Evolutionary conservation across 1,140 invertebrate genomes (phyloP).

Genomic region (Drosophila nebulosa): DNA sequence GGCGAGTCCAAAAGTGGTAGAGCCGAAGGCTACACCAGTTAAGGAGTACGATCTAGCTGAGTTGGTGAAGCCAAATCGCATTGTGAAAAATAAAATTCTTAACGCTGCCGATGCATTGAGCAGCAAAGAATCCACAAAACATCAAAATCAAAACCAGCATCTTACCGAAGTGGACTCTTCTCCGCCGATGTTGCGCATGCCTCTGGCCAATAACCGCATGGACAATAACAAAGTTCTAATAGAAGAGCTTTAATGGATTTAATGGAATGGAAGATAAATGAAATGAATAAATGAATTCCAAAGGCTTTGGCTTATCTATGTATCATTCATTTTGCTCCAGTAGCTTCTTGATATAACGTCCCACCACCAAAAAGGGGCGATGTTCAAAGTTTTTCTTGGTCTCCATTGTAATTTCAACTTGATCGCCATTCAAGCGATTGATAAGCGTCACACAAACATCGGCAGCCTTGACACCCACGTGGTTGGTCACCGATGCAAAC

Average conservation of each 20-base stretch:
- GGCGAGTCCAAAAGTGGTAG: background rate
- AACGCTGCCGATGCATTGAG: conserved; percentile 59
- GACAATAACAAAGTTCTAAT: conserved; percentile 54
- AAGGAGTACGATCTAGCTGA: conserved; percentile 73
- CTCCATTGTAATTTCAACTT: conserved; percentile 80
- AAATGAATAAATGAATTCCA: background rate
- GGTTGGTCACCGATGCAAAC: conserved; percentile 93
- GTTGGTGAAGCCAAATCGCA: conserved; percentile 67
- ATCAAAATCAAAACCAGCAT: background rate
- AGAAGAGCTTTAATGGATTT: conserved; percentile 39
- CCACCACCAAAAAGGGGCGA: conserved; percentile 55
- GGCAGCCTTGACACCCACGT: conserved; percentile 92
- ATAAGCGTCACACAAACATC: conserved; percentile 95
- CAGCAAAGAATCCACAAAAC: conserved; percentile 12
- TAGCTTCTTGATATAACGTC: conserved; percentile 47
- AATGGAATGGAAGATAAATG: background rate
- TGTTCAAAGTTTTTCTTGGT: conserved; percentile 59
- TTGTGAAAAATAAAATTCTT: conserved; percentile 69
- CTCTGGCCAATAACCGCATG: conserved; percentile 15
- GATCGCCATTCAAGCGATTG: conserved; percentile 94
- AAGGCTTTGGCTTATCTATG: background rate
- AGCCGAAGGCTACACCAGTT: background rate
- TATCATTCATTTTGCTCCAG: conserved; percentile 10
- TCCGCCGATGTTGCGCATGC: conserved; percentile 30
- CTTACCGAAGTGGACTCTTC: background rate